Evolutionary conservation across 1,140 invertebrate species (phyloP).

Genomic region (Drosophila biarmipes): DNA sequence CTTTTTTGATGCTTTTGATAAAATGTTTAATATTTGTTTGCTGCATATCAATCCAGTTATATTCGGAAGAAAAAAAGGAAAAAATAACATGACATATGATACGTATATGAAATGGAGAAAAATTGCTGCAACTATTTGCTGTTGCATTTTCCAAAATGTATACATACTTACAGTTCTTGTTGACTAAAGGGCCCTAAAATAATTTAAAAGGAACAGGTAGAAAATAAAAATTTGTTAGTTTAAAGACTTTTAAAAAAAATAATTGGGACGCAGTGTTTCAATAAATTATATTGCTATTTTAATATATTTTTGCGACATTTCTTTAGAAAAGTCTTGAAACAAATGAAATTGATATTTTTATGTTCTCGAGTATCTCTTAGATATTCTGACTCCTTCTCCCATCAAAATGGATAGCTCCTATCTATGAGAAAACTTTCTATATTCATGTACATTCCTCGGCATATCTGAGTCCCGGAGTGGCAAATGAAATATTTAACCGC

Average conservation of each 20-base stretch:
- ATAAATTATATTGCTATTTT: not conserved
- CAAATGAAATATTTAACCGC: slow-evolving; percentile 44
- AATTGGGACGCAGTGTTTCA: no score
- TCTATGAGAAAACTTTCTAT: slow-evolving; percentile 15
- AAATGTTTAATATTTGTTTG: slow-evolving; percentile 2
- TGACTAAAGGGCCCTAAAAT: slow-evolving; percentile 5
- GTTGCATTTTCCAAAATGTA: not conserved
- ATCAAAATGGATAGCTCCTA: not conserved
- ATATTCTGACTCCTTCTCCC: not conserved
- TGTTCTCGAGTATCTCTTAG: not conserved
- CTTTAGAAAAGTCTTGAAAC: not conserved
- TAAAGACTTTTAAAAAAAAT: no score
- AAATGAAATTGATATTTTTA: not conserved
- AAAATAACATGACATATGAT: not conserved
- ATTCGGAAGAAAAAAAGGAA: not conserved
- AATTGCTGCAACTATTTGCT: slow-evolving; percentile 2
- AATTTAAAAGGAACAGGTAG: not conserved
- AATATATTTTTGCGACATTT: not conserved
- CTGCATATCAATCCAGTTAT: slow-evolving; percentile 5
- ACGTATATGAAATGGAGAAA: not conserved
- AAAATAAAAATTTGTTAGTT: not conserved
- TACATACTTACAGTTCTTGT: not conserved
- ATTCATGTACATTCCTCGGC: slow-evolving; percentile 16
- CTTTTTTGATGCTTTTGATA: not conserved
- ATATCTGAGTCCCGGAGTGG: slow-evolving; percentile 18